phyloP scores from a whole-genome alignment of 2,113 vertebrate genomes.

The Chionomys nivalis region DNA sequence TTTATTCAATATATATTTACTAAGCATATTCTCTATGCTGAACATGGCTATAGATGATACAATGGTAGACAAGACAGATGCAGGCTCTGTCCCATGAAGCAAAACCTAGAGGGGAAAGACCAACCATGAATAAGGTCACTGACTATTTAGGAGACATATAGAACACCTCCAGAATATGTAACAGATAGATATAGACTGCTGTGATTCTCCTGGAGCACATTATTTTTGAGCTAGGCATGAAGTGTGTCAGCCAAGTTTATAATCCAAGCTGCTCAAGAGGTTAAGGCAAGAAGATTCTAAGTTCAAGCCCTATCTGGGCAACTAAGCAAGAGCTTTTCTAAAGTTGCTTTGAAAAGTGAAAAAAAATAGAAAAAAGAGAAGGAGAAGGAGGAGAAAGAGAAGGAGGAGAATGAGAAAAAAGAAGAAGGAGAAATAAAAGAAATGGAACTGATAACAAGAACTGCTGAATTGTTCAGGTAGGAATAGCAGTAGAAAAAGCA shows the following conservation, averaged over 20 bases:
- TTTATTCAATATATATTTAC: neutral
- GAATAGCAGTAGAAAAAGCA: neutral
- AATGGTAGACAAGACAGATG: neutral
- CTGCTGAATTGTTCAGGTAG: neutral
- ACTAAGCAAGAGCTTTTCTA: neutral
- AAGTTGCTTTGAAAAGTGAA: neutral
- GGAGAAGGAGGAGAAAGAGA: too few relatives aligned
- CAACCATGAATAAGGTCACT: neutral
- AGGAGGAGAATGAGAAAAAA: too few relatives aligned
- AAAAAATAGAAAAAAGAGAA: too few relatives aligned
- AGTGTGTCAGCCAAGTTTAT: neutral
- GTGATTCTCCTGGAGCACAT: neutral
- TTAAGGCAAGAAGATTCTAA: neutral
- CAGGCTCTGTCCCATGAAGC: neutral
- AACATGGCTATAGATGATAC: neutral
- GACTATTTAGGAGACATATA: neutral
- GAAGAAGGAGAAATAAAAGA: neutral
- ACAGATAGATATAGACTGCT: neutral
- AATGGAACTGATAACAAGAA: too few relatives aligned
- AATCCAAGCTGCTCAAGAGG: neutral
- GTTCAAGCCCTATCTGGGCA: neutral
- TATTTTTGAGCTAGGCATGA: neutral
- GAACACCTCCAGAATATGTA: neutral
- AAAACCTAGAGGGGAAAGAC: neutral
- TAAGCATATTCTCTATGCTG: neutral